Evolutionary conservation across 2,113 vertebrate species (phyloP), one percentile per base, ranked within the genome.

Genomic region (Sander vitreus): DNA sequence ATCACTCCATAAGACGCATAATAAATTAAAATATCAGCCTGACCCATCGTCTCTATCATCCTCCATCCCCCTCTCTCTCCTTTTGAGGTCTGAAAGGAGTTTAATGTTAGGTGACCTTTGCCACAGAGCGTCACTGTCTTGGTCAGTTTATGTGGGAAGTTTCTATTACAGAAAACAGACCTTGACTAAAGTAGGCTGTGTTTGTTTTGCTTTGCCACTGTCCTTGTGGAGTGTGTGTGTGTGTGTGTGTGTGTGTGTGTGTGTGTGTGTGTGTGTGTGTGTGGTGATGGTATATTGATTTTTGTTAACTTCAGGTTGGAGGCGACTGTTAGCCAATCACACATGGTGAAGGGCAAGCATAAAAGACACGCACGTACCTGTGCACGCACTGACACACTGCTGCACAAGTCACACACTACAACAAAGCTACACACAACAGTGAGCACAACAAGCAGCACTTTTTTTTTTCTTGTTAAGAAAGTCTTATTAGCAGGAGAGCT

Each of bases 211-310:
- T 86, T 76, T 50, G 36, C 43, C 75, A 78, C 81, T 81, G 78
- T 85, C 84, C 82, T 76, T 80, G 83, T 60, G 48, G 30, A 2
- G 30, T 30, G 30, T 30, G 30, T 30, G 30, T 30, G 33, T 85
- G 73, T 76, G 73, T 58, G 48, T 55, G 73, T 71, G 75, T 48
- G 60, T 74, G 62, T 67, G 68, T 30, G 60, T 3, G 63, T 72
- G 74, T 12, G 59, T 23, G 76, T 27, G 74, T 59, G 70, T 51
- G 73, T 68, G 59, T 21, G 72, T 64, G 51, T 48, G 51, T 78
- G 74, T 73, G 87, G 90, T 92, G 93, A 93, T 94, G 93, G 92
- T 93, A 80, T 94, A 94, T 94, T 91, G 93, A 94, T 93, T 94
- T 94, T 93, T 92, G 90, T 93, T 91, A 90, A 86, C 88, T 89